A percentile compares a stretch with the other conserved stretches of the same genome.
phyloP scores from a whole-genome alignment of 2,888 invertebrate species.

The Pseudoips prasinana region DNA sequence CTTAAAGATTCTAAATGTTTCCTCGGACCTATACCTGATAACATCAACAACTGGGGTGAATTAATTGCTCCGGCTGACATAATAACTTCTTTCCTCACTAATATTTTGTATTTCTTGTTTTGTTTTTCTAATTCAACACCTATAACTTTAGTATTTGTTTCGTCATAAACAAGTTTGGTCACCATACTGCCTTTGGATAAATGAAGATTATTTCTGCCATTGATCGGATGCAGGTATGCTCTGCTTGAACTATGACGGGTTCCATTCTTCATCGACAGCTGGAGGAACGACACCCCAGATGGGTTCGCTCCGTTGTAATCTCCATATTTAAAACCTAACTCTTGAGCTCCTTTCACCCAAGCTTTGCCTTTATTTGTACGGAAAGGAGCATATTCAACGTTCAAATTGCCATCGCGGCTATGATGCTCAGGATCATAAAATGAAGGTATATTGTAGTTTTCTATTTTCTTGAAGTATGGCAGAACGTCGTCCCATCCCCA shows the following conservation, averaged over 20 bases:
- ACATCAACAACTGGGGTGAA: constrained; percentile 89
- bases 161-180: constrained; percentile 81
- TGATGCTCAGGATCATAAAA: constrained; percentile 78
- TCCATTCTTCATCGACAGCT: constrained; percentile 85
- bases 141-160: constrained; percentile 76
- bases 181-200: constrained; percentile 83
- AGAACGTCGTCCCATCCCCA: constrained; percentile 88
- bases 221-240: constrained; percentile 84
- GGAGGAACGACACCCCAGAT: constrained; percentile 83
- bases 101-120: constrained; percentile 73
- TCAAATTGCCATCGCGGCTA: constrained; percentile 79
- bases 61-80: constrained; percentile 89
- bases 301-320: constrained; percentile 85
- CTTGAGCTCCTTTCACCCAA: constrained; percentile 83
- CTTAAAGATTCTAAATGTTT: constrained; percentile 79
- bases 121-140: constrained; percentile 83
- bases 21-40: constrained; percentile 88
- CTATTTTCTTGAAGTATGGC: constrained; percentile 90
- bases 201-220: constrained; percentile 83
- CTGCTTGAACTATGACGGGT: constrained; percentile 85
- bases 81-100: constrained; percentile 87
- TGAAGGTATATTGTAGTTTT: constrained; percentile 84
- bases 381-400: constrained; percentile 78
- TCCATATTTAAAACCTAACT: constrained; percentile 81
- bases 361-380: constrained; percentile 75